Percentiles rank a stretch among this genome's conserved stretches.
phyloP scores from a whole-genome alignment of 2,797 vertebrate species.

The Hafferia zeledoni region DNA sequence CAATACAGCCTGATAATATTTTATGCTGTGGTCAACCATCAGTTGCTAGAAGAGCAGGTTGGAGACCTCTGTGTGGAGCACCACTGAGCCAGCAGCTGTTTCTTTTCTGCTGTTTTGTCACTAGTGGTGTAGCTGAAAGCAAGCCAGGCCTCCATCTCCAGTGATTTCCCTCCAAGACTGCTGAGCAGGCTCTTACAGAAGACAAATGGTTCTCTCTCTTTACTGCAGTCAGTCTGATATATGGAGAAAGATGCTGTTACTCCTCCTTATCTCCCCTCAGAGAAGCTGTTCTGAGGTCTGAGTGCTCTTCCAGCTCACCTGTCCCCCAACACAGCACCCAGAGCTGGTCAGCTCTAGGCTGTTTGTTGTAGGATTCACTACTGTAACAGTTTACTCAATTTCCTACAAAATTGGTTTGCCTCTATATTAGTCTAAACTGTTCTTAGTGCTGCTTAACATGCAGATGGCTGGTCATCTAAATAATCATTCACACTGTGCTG shows the following conservation, averaged over 20 bases:
- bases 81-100: neutral
- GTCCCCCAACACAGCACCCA: neutral
- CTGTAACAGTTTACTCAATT: neutral
- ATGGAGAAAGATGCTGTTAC: neutral
- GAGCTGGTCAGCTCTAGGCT: neutral
- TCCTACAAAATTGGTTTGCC: neutral
- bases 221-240: neutral
- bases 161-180: neutral
- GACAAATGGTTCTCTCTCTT: neutral
- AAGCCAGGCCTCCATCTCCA: neutral
- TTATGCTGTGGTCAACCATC: neutral
- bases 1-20: rapidly evolving
- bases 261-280: neutral
- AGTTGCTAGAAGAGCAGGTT: neutral
- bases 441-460: neutral
- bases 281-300: neutral
- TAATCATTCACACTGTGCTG: rapidly evolving
- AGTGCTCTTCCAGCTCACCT: neutral
- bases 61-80: neutral
- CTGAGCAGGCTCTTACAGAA: neutral
- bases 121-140: neutral
- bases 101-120: neutral
- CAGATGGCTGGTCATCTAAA: neutral
- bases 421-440: neutral
- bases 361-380: neutral